Evolutionary conservation across 2,113 vertebrate genomes (phyloP), one percentile per base, ranked within the genome.

Genomic region (Entelurus aequoreus): DNA sequence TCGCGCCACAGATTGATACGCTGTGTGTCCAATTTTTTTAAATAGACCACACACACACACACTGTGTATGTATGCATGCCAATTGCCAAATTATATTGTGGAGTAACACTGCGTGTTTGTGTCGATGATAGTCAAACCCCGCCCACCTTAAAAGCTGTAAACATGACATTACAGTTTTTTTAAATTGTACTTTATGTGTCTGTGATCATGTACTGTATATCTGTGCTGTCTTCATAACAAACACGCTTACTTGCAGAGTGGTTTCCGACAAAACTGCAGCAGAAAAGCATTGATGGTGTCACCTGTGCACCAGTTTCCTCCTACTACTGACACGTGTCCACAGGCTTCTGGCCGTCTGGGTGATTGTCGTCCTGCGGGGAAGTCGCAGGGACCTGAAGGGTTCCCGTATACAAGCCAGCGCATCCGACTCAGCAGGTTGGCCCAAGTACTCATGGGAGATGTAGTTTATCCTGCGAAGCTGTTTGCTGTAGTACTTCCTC

Each of bases 401-500:
- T 63, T 85, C 88, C n/a, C 69, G 73, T 48, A 89, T 87, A 19
- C 90, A 91, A 0, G 79, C 81, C 65, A 90, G 68, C 16, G 87
- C 67, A 2, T 85, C 87, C 0, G 83, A 65, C 9, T 85, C 76
- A 0, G 57, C 35, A 0, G 80, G 65, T 55, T 74, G 75, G 15
- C 85, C 84, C 71, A 92, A 72, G 63, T 78, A 72, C 44, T 92
- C 89, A 19, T 87, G 86, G 72, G 89, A 91, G 57, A 87, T 69
- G 74, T 89, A 81, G 81, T 92, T 85, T 2, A 91, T 91, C n/a
- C 84, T 80, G 50, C 77, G 66, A 19, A 92, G 80, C 78, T 85
- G 71, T 35, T 77, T 71, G 72, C 75, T 80, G 63, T 86, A 78
- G 72, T 88, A 69, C 72, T 73, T 91, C 57, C 48, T 83, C 36